Evolutionary conservation across 2,797 vertebrate genomes (phyloP), one percentile per base, ranked within the genome.

Genomic region (Tympanoctomys barrerae): DNA sequence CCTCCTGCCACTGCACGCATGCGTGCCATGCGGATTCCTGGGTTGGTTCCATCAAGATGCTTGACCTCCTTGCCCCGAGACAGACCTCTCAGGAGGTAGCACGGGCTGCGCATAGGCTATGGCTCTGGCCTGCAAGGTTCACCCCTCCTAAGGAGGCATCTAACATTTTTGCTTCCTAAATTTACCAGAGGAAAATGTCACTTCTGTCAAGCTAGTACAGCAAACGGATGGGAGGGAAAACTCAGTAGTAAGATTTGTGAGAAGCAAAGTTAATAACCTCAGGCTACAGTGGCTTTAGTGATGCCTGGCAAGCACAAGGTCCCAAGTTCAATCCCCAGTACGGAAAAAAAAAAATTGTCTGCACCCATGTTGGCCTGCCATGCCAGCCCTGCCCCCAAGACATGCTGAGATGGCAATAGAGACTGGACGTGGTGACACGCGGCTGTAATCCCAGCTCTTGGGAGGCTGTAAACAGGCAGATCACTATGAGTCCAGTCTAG

Each of bases 91-190:
- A 87, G 33, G 16, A 26, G 2, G 9, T 36, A 11, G n/a, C 49
- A 49, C 3, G 5, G 26, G 14, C 18, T 49, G 1, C 22, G 33
- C 14, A 13, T 18, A 57, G 13, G 18, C 49, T 39, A 11, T 7
- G 68, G 26, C 83, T 21, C 52, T 68, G 85, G 3, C 12, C 42
- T 39, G 0, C 3, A 80, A 57, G 42, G 13, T 16, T 77, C 9
- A 2, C n/a, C 54, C n/a, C 54, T 9, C 42, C 16, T 0, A 16
- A 26, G 9, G 71, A 82, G 12, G 9, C 22, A 42, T 84, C 52
- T 64, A 85, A 18, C 85, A 12, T 78, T 42, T 95, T 24, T 94
- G 24, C 6, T 89, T 92, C 22, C 79, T 87, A 16, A 87, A 81
- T 62, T 88, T 18, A 84, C 28, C 73, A 79, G 79, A 91, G 61